Percentiles rank a stretch among this genome's conserved stretches.
Evolutionary conservation across 2,888 invertebrate species (phyloP).

Genomic region (Nephrocerus scutellatus): DNA sequence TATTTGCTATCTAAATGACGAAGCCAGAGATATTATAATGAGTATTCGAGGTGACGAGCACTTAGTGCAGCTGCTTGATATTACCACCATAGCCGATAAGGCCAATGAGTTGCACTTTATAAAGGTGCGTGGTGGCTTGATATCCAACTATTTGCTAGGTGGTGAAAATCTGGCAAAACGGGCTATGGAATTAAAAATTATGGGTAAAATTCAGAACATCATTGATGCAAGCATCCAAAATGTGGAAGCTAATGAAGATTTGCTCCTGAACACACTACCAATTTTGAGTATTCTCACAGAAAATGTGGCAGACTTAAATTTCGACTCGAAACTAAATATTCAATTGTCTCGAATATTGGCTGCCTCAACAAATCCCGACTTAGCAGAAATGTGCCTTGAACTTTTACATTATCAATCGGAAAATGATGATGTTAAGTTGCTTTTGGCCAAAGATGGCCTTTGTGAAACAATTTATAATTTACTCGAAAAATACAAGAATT

Average conservation of each 20-base stretch:
- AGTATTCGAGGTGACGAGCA: slow-evolving; percentile 50
- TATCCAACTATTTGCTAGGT: slow-evolving; percentile 73
- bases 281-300: slow-evolving; percentile 59
- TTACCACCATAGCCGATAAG: slow-evolving; percentile 32
- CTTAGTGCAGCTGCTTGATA: slow-evolving; percentile 47
- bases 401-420: slow-evolving; percentile 69
- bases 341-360: slow-evolving; percentile 56
- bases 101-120: slow-evolving; percentile 51
- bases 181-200: slow-evolving; percentile 52
- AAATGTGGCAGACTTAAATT: slow-evolving; percentile 55
- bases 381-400: slow-evolving; percentile 70
- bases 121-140: slow-evolving; percentile 64
- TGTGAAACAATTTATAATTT: slow-evolving; percentile 69
- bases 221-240: slow-evolving; percentile 48
- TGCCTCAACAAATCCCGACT: slow-evolving; percentile 61
- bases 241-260: slow-evolving; percentile 53
- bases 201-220: slow-evolving; percentile 52
- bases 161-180: slow-evolving; percentile 60
- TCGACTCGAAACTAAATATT: slow-evolving; percentile 52
- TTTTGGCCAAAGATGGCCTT: slow-evolving; percentile 68
- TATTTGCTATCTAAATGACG: slow-evolving; percentile 81
- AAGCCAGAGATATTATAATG: slow-evolving; percentile 53
- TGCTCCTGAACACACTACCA: slow-evolving; percentile 52
- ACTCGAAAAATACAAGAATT: slow-evolving; percentile 61
- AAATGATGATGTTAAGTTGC: slow-evolving; percentile 69